A percentile compares a stretch with the other conserved stretches of the same genome.
phyloP scores from a whole-genome alignment of 2,888 invertebrate species.

The Mythimna vitellina region DNA sequence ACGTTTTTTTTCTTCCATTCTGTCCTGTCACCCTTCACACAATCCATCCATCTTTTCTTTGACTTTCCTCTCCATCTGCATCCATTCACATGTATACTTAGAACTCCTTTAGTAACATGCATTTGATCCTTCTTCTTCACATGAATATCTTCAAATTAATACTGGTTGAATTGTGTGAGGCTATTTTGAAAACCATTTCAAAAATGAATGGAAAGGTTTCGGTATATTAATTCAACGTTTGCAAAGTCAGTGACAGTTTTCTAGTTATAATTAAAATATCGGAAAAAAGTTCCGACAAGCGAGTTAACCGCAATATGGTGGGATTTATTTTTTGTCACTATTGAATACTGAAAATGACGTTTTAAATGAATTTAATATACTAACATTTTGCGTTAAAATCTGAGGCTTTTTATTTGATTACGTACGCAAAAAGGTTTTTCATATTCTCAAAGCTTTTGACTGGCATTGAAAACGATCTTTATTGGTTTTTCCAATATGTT shows the following conservation, averaged over 20 bases:
- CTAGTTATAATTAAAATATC: conserved; percentile 58
- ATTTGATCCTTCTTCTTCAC: background rate
- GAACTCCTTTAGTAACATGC: too few relatives aligned
- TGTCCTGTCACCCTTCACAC: too few relatives aligned
- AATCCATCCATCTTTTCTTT: too few relatives aligned
- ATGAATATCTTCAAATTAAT: background rate
- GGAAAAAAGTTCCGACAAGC: conserved; percentile 46
- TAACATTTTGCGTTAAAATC: conserved; percentile 31
- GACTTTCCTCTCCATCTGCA: too few relatives aligned
- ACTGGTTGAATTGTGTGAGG: background rate
- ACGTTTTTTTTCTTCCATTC: too few relatives aligned
- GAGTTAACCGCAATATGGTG: conserved; percentile 34
- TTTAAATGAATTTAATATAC: conserved; percentile 28
- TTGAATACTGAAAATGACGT: conserved; percentile 32
- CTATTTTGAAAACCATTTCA: background rate
- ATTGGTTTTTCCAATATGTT: conserved; percentile 12
- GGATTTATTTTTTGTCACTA: conserved; percentile 25
- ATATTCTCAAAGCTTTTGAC: conserved; percentile 10
- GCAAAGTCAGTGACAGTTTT: conserved; percentile 37
- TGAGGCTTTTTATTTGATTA: conserved; percentile 3
- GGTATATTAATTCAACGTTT: conserved; percentile 32
- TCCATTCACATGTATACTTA: too few relatives aligned
- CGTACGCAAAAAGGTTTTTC: conserved; percentile 19
- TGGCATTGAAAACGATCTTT: conserved; percentile 19
- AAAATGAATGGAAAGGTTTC: conserved; percentile 4